phyloP scores from a whole-genome alignment of 1,140 invertebrate genomes.

The Macrosteles quadrilineatus region DNA sequence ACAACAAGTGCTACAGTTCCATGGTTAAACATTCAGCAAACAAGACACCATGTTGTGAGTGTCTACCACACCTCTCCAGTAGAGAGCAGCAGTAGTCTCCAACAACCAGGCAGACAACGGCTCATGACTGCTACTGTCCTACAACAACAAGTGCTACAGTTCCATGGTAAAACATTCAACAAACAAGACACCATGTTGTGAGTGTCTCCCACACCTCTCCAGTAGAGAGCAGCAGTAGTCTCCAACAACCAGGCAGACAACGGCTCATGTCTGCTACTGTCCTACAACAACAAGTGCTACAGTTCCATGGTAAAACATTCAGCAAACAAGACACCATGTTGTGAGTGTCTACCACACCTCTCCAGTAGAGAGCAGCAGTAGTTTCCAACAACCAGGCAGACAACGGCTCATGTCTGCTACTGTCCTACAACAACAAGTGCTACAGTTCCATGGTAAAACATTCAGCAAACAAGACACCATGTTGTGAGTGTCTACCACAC shows the following conservation, averaged over 20 bases:
- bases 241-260: background rate
- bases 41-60: conserved; percentile 56
- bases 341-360: conserved; percentile 54
- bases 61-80: conserved; percentile 57
- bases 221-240: conserved; percentile 57
- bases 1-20: no score
- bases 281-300: no score
- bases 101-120: background rate
- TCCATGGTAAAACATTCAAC: no score
- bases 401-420: no score
- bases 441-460: no score
- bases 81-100: conserved; percentile 54
- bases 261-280: no score
- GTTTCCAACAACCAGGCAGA: conserved; percentile 38
- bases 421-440: no score
- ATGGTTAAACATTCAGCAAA: conserved; percentile 53
- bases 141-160: no score
- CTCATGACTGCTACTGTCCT: no score
- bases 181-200: conserved; percentile 55
- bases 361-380: conserved; percentile 58
- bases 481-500: conserved; percentile 53
- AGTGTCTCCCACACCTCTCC: conserved; percentile 55
- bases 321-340: conserved; percentile 56
- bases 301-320: no score
- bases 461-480: conserved; percentile 56